Percentiles rank a stretch among this genome's conserved stretches.
These are phyloP conservation scores for Onychostruthus taczanowskii DNA, from an alignment of 2,113 vertebrate species.

Conservation along the genomic window DNA sequence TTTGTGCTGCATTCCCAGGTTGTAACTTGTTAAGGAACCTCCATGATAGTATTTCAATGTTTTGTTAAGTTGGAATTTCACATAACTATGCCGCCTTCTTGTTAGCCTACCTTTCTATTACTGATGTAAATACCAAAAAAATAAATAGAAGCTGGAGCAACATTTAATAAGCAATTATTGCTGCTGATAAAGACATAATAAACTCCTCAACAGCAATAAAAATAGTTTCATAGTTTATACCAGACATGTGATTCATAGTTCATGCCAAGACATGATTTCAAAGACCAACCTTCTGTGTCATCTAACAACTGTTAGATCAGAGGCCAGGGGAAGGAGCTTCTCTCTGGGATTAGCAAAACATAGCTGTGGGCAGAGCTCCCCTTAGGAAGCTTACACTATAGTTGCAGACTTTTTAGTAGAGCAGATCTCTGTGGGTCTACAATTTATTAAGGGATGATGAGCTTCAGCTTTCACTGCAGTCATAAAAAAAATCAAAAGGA, in stretches of 20 bases:
- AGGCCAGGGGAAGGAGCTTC: neutral
- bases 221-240: neutral
- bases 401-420: neutral
- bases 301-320: neutral
- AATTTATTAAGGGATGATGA: neutral
- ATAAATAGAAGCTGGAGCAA: neutral
- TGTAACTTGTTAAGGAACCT: neutral
- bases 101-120: neutral
- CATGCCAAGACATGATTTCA: neutral
- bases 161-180: neutral
- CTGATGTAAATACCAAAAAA: neutral
- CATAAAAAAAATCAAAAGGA: constrained; percentile 19
- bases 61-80: neutral
- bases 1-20: neutral
- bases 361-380: neutral
- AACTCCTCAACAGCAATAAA: neutral
- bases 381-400: neutral
- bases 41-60: neutral
- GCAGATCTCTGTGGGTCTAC: neutral
- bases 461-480: neutral
- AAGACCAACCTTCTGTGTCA: neutral
- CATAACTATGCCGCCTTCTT: neutral
- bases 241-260: neutral
- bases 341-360: neutral
- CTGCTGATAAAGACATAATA: neutral